Evolutionary conservation across 2,797 vertebrate species (phyloP), one percentile per base, ranked within the genome.

Genomic region (Margarornis squamiger): DNA sequence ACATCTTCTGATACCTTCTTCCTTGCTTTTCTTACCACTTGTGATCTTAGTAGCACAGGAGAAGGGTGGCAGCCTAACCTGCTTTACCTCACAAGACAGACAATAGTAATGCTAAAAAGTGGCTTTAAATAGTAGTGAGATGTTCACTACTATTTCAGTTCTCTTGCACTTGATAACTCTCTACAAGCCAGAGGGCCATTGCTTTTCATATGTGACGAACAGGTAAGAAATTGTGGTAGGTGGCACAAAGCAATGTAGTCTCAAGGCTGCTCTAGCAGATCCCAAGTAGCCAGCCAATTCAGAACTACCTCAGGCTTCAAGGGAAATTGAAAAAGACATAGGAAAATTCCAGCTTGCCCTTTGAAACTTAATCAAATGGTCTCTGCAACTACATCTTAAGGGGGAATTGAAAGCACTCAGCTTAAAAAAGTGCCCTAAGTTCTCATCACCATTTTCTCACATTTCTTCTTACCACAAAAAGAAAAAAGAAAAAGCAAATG

Each of bases 141-240:
- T 72, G 18, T 7, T 63, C 4, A 41, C 3, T 2, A 3, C 6
- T 82, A 7, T 74, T 88, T 74, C 48, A 84, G 30, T 20, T 55
- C 27, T 86, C 58, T 72, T 72, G 73, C 24, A n/a, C n/a, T 46
- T 59, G 9, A 17, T 49, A 70, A 46, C 16, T 32, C 24, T 39
- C 6, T 32, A 7, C 8, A 45, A 54, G 10, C 6, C 48, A 62
- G 38, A 68, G 15, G 12, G 13, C 2, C 12, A 8, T 19, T 55
- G 38, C 24, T 71, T 89, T 73, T 66, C 23, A 6, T 32, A 1
- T 26, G 12, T 23, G 51, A 75, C 0, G 0, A 34, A 49, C 4
- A 11, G 4, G 12, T 16, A 70, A 57, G 17, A 27, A 82, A 1
- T 16, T 12, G 8, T 5, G 7, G 16, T 18, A 23, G 15, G 46